Evolutionary conservation across 2,797 vertebrate species (phyloP).

Genomic region (Rhabdomys pumilio): DNA sequence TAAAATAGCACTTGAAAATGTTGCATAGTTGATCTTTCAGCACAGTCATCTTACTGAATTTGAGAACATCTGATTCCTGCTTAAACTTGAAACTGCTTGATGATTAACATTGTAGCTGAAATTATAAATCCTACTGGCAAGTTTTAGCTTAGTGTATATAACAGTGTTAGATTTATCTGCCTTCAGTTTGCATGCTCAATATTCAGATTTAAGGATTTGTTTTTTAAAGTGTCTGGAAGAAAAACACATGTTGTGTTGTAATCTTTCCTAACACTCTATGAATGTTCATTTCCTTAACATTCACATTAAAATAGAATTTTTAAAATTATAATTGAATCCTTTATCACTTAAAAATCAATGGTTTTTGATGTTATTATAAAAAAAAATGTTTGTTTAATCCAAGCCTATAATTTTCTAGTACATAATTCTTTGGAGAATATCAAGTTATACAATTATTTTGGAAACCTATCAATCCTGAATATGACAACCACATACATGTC

Average conservation of each 20-base stretch:
- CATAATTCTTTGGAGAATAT: neutral
- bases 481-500: neutral
- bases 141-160: neutral
- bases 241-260: neutral
- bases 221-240: neutral
- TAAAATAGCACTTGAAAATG: too few relatives aligned
- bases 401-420: neutral
- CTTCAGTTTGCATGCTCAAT: neutral
- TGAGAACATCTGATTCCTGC: neutral
- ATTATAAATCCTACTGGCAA: neutral
- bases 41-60: neutral
- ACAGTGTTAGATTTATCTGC: neutral
- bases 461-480: neutral
- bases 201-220: neutral
- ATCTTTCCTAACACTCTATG: neutral
- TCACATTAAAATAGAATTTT: too few relatives aligned
- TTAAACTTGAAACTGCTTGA: neutral
- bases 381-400: neutral
- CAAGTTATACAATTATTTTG: neutral
- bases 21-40: neutral
- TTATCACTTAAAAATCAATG: neutral
- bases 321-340: neutral
- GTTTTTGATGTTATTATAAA: neutral
- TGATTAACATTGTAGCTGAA: neutral
- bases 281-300: neutral